These are phyloP conservation scores for Casuarius casuarius DNA, from an alignment of 2,113 vertebrate genomes.

Conservation along the genomic window DNA sequence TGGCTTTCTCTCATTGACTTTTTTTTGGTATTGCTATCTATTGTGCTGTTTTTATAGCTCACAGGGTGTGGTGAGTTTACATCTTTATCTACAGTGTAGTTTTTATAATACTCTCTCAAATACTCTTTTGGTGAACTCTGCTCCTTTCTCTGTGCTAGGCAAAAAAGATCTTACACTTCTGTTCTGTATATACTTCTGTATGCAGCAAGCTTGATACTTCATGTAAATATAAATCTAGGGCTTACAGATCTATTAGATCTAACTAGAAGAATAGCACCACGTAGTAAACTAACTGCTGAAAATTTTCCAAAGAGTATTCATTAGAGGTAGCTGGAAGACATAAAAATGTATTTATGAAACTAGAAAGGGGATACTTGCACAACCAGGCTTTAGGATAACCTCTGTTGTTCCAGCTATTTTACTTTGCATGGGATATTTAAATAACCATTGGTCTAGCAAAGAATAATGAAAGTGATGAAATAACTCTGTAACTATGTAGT, in stretches of 20 bases:
- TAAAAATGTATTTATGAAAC: background rate
- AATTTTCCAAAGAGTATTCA: background rate
- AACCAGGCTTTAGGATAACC: background rate
- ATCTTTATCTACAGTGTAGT: background rate
- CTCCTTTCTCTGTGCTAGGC: background rate
- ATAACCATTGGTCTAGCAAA: background rate
- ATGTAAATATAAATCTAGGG: background rate
- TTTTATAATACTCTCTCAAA: background rate
- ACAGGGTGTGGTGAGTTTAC: too few relatives aligned
- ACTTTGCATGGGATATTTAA: background rate
- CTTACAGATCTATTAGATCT: background rate
- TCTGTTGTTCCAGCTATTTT: background rate
- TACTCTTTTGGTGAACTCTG: background rate
- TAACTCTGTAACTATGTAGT: too few relatives aligned
- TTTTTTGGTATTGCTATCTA: background rate
- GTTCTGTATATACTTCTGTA: background rate
- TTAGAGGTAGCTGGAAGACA: background rate
- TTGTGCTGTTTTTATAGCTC: background rate
- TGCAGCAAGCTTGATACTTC: background rate
- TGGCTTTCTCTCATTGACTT: background rate
- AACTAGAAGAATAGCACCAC: background rate
- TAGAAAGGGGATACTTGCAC: background rate
- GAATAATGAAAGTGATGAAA: too few relatives aligned
- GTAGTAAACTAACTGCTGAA: background rate
- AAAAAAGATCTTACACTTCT: background rate